Evolutionary conservation across 1,140 invertebrate genomes (phyloP).

Genomic region (fruit fly (Drosophila melanogaster)): DNA sequence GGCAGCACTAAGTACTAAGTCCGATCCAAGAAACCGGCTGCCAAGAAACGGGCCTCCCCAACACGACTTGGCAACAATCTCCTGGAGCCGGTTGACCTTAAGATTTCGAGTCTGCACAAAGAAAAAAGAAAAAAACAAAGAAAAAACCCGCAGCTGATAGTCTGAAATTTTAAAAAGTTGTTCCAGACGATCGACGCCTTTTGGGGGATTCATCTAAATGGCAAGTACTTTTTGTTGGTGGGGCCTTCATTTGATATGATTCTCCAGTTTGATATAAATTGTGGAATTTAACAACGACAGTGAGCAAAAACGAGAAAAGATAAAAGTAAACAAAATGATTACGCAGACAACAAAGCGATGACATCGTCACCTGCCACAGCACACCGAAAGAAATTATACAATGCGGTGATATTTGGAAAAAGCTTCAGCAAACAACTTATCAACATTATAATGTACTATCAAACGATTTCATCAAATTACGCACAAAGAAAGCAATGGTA

Average conservation of each 20-base stretch:
- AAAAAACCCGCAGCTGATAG: constrained; percentile 27
- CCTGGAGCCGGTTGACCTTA: constrained; percentile 62
- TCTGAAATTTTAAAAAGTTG: constrained; percentile 26
- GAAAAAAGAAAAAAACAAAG: not conserved
- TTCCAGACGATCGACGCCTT: constrained; percentile 3
- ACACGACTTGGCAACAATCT: constrained; percentile 31
- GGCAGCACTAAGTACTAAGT: constrained; percentile 6
- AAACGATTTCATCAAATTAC: not conserved
- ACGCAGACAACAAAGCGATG: constrained; percentile 66
- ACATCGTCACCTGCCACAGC: constrained; percentile 23
- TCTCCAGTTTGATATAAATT: constrained; percentile 50
- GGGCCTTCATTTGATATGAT: constrained; percentile 6
- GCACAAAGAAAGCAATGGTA: not conserved
- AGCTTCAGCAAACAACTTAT: not conserved
- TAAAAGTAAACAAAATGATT: constrained; percentile 79
- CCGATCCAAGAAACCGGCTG: constrained; percentile 29
- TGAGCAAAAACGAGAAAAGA: constrained; percentile 11
- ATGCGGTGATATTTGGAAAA: not conserved
- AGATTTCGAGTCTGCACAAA: constrained; percentile 41
- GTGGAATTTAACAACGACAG: constrained; percentile 33
- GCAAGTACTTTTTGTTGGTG: not conserved
- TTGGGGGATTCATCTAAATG: constrained; percentile 1
- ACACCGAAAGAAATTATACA: constrained; percentile 24
- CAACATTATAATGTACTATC: constrained; percentile 1
- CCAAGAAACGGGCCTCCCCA: constrained; percentile 1